Conservation (phyloP, 2,888 invertebrate genomes). For the Patella depressa region DNA sequence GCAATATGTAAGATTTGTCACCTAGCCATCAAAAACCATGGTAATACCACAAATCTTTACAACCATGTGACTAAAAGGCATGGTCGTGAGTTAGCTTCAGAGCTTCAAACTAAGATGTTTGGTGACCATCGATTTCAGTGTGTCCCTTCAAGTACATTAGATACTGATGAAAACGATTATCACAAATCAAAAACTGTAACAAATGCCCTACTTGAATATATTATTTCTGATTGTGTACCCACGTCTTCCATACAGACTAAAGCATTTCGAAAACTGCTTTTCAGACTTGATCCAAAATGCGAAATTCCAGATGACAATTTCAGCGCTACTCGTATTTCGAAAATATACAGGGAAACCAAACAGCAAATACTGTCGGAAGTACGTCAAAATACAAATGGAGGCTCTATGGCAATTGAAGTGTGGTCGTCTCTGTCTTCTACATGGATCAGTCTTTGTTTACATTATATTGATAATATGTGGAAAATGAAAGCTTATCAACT, state of each 20-base stretch:
- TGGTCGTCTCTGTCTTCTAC: background rate
- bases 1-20: conserved; percentile 1
- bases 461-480: background rate
- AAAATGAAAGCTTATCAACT: background rate
- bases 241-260: background rate
- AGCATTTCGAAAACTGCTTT: background rate
- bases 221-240: background rate
- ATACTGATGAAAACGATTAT: background rate
- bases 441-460: background rate
- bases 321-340: background rate
- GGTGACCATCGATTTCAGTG: background rate
- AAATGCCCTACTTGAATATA: background rate
- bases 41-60: background rate
- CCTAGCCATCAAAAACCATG: conserved; percentile 5
- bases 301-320: background rate
- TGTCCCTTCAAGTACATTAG: background rate
- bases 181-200: background rate
- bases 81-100: background rate
- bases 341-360: background rate
- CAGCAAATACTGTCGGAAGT: background rate
- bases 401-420: background rate
- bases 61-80: conserved; percentile 5
- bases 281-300: background rate
- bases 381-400: background rate
- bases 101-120: background rate